Evolutionary conservation across 2,888 invertebrate genomes (phyloP), one percentile per base, ranked within the genome.

Genomic region (Cerastis rubricosa): DNA sequence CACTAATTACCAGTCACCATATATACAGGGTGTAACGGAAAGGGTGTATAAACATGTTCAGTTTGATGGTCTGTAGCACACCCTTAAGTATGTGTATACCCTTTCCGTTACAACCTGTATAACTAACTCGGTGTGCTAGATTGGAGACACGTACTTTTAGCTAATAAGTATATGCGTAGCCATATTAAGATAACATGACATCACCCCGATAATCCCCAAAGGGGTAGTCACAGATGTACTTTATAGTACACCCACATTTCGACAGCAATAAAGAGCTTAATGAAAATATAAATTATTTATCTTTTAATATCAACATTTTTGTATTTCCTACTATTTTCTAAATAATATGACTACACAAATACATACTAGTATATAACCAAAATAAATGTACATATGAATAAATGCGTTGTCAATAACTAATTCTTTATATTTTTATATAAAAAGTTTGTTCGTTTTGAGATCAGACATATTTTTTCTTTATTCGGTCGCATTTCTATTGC

Each of bases 371-470:
- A 45, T 47, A 71, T 49, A 75, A 77, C 76, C 49, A 54, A 61
- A 74, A 68, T 74, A 65, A 29, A 75, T 47, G 12, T 54, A 83
- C 40, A 78, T 66, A 66, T 81, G 25, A 74, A 77, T 83, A 85
- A 79, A 86, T 85, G 84, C 85, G 78, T 61, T 79, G 25, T 74
- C 14, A 29, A 66, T 61, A 80, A 66, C 67, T 83, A 81, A 76
- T 74, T 68, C 54, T 78, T 57, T 71, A 78, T 72, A 70, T 85
- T 78, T 76, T 68, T 68, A 68, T 68, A 68, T 75, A 57, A 77
- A 84, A 89, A 89, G 85, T 90, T 94, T 94, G 93, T 94, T 93
- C 93, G 75, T 82, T 89, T 88, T 93, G 94, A 94, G 94, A 94
- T 94, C 94, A 92, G 87, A 77, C 86, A 81, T 78, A 81, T 87